A percentile compares a stretch with the other conserved stretches of the same genome.
Evolutionary conservation across 2,888 invertebrate genomes (phyloP).

Genomic region (Mactromeris polynyma): DNA sequence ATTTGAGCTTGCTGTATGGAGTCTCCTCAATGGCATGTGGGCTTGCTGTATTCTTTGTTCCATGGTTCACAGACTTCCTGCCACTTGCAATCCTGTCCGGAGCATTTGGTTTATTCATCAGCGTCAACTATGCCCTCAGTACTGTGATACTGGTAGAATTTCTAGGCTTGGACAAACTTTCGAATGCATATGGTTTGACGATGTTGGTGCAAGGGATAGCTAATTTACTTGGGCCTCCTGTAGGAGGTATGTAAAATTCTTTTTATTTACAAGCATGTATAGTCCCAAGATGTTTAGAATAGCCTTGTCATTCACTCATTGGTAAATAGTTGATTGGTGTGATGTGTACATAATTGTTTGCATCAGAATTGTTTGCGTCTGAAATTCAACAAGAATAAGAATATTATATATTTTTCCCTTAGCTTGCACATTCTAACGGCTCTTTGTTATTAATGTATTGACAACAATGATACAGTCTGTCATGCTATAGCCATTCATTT

Average conservation of each 20-base stretch:
- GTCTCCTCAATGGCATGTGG: conserved; percentile 90
- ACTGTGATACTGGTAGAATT: conserved; percentile 96
- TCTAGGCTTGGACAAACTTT: conserved; percentile 95
- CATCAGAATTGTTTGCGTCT: too few relatives aligned
- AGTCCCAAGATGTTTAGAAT: too few relatives aligned
- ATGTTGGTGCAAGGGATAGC: conserved; percentile 96
- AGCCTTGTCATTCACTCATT: too few relatives aligned
- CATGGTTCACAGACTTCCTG: conserved; percentile 77
- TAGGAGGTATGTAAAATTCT: conserved; percentile 91
- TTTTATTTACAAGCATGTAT: not conserved
- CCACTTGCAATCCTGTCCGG: conserved; percentile 77
- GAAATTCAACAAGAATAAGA: too few relatives aligned
- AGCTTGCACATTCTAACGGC: too few relatives aligned
- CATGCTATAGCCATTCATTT: too few relatives aligned
- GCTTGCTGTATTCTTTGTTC: conserved; percentile 82
- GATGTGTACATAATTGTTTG: too few relatives aligned
- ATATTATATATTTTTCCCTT: too few relatives aligned
- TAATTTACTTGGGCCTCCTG: conserved; percentile 95
- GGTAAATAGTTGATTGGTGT: too few relatives aligned
- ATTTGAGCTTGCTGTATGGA: conserved; percentile 94
- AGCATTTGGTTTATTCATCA: conserved; percentile 95
- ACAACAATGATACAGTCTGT: too few relatives aligned
- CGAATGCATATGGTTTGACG: conserved; percentile 95
- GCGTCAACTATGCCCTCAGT: conserved; percentile 94
- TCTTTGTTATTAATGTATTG: too few relatives aligned